These are phyloP conservation scores for Onychorhynchus coronatus DNA, from an alignment of 2,113 vertebrate species.

Conservation along the genomic window DNA sequence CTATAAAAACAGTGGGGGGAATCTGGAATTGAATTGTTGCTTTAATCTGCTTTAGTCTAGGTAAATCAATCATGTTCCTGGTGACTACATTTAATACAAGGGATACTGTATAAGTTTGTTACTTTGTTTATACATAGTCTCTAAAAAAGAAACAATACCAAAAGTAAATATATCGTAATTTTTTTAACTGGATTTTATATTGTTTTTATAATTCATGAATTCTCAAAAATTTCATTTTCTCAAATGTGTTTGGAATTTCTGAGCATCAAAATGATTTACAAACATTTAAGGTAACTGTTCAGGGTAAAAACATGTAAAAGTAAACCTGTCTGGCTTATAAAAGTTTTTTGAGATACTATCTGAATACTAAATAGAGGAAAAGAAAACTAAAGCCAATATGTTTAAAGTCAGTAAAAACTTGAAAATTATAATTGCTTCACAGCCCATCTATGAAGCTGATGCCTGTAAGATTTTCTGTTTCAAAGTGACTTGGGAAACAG, in stretches of 20 bases:
- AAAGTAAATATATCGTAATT: neutral
- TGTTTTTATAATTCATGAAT: neutral
- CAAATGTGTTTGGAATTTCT: neutral
- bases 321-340: neutral
- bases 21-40: neutral
- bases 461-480: neutral
- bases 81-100: neutral
- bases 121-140: neutral
- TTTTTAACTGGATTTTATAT: neutral
- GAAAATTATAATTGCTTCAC: neutral
- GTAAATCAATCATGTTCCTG: accelerated
- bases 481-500: neutral
- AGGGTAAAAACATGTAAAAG: neutral
- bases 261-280: neutral
- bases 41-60: neutral
- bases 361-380: neutral
- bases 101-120: neutral
- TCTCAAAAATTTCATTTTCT: neutral
- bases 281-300: neutral
- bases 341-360: neutral
- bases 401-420: neutral
- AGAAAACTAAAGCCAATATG: neutral
- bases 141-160: neutral
- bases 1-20: neutral
- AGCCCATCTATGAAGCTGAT: neutral